Percentiles rank a stretch among this genome's conserved stretches.
Evolutionary conservation across 2,797 vertebrate species (phyloP).

Genomic region (Tinamus major): DNA sequence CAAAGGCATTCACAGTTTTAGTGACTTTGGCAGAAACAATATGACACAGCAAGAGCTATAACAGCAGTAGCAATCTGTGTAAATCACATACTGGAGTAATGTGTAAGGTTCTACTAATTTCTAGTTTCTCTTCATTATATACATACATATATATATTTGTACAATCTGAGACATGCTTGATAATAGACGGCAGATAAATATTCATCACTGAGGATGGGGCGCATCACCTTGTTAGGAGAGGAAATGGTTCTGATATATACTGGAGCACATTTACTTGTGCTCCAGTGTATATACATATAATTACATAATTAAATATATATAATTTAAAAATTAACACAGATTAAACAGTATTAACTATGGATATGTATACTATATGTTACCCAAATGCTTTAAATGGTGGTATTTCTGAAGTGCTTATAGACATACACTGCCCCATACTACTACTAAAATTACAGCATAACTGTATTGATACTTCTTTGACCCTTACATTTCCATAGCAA

Average conservation of each 20-base stretch:
- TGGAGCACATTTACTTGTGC: neutral
- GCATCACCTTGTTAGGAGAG: neutral
- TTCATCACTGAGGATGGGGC: neutral
- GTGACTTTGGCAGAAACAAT: neutral
- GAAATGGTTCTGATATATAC: neutral
- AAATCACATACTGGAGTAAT: neutral
- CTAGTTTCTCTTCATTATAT: neutral
- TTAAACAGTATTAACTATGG: neutral
- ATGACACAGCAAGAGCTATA: neutral
- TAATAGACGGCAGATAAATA: neutral
- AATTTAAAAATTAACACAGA: neutral
- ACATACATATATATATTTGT: too few species aligned
- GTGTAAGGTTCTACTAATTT: neutral
- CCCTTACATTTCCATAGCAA: neutral
- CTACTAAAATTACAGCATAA: neutral
- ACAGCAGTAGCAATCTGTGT: neutral
- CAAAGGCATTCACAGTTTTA: neutral
- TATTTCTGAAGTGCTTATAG: neutral
- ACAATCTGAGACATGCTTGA: neutral
- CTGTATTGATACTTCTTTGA: neutral
- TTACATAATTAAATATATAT: neutral
- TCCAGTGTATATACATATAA: too few species aligned
- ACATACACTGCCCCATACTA: neutral
- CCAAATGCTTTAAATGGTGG: neutral
- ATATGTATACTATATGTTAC: neutral